Percentiles rank a stretch among this genome's conserved stretches.
Conservation (phyloP, 2,797 vertebrate genomes). For the Muscicapa comitata region DNA sequence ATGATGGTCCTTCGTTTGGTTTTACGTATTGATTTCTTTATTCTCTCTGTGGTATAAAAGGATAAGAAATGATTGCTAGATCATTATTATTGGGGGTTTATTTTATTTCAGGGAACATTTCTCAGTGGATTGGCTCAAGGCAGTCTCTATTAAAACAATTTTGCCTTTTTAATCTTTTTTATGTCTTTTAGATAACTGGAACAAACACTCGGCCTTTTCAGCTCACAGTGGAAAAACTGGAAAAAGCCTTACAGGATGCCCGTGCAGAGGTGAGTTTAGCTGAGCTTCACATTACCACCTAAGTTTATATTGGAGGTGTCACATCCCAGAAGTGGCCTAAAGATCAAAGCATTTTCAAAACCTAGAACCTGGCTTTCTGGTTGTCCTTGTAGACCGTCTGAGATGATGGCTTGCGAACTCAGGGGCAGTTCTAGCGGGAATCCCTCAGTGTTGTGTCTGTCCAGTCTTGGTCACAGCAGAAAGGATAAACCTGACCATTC, state of each 20-base stretch:
- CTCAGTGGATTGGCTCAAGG: not conserved
- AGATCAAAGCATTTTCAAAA: not conserved
- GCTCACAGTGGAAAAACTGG: conserved; percentile 89
- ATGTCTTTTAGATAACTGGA: conserved; percentile 75
- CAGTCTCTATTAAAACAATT: not conserved
- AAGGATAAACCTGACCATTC: not conserved
- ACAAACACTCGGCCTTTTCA: conserved; percentile 84
- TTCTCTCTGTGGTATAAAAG: not conserved
- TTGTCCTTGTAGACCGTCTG: not conserved
- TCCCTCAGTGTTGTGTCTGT: not conserved
- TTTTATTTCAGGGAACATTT: not conserved
- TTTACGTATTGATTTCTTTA: not conserved
- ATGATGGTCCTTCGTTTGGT: not conserved
- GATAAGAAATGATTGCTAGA: not conserved
- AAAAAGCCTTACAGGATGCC: conserved; percentile 82
- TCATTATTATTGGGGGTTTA: not conserved
- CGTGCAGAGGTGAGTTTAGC: conserved; percentile 79
- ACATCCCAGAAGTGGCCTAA: not conserved
- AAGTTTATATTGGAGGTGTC: not conserved
- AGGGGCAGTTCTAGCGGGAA: not conserved
- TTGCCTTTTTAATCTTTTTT: not conserved
- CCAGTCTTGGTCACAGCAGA: not conserved
- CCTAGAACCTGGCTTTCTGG: not conserved
- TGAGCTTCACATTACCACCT: not conserved
- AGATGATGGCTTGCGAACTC: not conserved